These are phyloP conservation scores for Notoglanidium macrostoma DNA, from an alignment of 2,797 vertebrate species.

Conservation along the genomic window DNA sequence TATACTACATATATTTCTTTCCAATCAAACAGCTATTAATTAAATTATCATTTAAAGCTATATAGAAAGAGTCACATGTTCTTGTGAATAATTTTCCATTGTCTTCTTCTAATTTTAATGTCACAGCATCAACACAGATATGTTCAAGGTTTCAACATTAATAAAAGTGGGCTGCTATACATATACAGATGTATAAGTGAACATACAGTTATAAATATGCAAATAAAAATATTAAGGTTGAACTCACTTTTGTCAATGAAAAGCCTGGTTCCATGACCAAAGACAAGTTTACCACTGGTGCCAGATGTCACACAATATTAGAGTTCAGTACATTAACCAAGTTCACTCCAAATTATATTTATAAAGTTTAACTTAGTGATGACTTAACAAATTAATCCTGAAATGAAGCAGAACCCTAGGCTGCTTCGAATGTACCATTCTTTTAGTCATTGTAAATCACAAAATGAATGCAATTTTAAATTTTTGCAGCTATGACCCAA, in stretches of 20 bases:
- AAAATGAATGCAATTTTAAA: neutral
- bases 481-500: neutral
- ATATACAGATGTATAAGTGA: neutral
- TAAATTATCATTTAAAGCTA: neutral
- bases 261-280: slow-evolving; percentile 28
- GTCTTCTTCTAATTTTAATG: neutral
- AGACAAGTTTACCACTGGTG: slow-evolving; percentile 17
- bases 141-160: neutral
- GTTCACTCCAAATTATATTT: neutral
- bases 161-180: neutral
- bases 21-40: neutral
- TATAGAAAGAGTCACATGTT: neutral
- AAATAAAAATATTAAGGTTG: neutral
- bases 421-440: neutral
- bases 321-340: neutral
- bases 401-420: neutral
- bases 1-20: neutral
- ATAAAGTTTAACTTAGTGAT: neutral
- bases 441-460: neutral
- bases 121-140: neutral
- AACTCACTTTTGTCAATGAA: slow-evolving; percentile 18
- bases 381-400: neutral
- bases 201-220: neutral
- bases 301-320: slow-evolving; percentile 22
- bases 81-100: neutral